Conservation (phyloP, 2,888 invertebrate species). For the Tiliacea aurago region DNA sequence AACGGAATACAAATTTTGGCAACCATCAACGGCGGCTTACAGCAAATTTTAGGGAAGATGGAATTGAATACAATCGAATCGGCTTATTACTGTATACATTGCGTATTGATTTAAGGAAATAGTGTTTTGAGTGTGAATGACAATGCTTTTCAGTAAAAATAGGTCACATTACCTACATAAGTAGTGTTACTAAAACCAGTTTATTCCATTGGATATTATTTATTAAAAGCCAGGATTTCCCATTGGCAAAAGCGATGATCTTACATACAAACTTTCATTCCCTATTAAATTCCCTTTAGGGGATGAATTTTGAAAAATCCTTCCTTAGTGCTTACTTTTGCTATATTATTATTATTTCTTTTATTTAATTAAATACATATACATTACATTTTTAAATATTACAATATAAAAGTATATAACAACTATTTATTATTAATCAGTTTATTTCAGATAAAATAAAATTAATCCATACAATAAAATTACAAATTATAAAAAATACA, state of each 20-base stretch:
- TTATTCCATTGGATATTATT: not conserved
- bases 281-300: no score
- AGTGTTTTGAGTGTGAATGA: not conserved
- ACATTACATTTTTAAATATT: no score
- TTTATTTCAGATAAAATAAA: no score
- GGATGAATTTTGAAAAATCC: not conserved
- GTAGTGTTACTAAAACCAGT: not conserved
- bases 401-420: no score
- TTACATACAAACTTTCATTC: not conserved
- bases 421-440: no score
- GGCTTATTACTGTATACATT: constrained; percentile 2
- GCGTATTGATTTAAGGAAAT: constrained; percentile 19
- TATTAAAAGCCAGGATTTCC: not conserved
- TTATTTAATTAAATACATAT: no score
- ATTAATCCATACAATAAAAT: no score
- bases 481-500: no score
- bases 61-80: constrained; percentile 1
- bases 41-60: constrained; percentile 7
- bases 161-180: not conserved
- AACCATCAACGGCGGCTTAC: constrained; percentile 21
- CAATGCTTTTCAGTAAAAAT: not conserved
- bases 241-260: not conserved
- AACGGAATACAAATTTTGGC: constrained; percentile 39
- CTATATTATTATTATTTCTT: no score
- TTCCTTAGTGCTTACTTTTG: not conserved